Evolutionary conservation across 2,888 invertebrate genomes (phyloP), one percentile per base, ranked within the genome.

Genomic region (Colletes collaris): DNA sequence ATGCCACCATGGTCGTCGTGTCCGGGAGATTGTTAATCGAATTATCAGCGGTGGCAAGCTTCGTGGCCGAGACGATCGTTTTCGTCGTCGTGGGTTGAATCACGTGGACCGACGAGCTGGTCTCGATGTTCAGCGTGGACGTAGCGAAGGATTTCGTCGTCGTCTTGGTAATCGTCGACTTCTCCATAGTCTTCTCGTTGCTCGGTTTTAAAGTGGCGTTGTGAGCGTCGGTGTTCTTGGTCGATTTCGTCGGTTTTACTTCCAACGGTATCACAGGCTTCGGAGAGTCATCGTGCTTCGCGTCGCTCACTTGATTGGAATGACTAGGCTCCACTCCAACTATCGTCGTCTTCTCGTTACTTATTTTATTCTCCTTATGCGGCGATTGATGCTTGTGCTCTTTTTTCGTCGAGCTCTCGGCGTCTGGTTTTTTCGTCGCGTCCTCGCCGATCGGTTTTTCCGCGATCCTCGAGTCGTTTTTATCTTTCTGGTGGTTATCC

Each of bases 101-200:
- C 2, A 91, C 85, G 56, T 91, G 90, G 6, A 92, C 87, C 16
- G 90, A 91, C 0, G 93, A 92, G 73, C 91, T 92, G 3, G 92
- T 92, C 55, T 92, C 92, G 19, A 92, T 89, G 13, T 87, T 90
- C 58, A 92, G 65, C 4, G 91, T 93, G 10, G 91, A 90, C 16
- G 82, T 75, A 0, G 87, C 59, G 16, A 70, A 81, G 0, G 70
- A 56, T 70, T 84, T 87, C 8, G 65, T 77, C 13, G 68, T 6
- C 0, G 62, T 66, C 56, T 81, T 78, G 4, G 71, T 8, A 7
- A 16, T 13, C 1, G 49, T 55, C 56, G 72, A 11, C 40, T 67
- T 81, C 3, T 68, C 76, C 16, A 35, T 67, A 19, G 76, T 55
- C 49, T 72, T 78, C 40, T 82, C 69, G 50, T 76, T 77, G 11